phyloP scores from a whole-genome alignment of 2,113 vertebrate species.

The Lepus europaeus region DNA sequence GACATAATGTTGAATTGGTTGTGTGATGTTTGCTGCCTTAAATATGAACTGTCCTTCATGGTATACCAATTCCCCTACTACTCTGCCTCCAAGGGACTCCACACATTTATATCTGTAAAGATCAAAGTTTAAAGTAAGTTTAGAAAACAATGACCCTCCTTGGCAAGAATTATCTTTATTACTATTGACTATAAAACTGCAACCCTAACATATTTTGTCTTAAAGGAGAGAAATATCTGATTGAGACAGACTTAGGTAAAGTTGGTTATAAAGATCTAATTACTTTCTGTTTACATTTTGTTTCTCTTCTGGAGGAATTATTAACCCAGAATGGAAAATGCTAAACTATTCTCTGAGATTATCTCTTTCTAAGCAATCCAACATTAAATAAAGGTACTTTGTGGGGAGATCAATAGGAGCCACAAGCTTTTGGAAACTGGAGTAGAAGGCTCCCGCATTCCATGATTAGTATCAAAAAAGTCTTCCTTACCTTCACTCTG shows the following conservation, averaged over 20 bases:
- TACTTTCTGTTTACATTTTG: neutral
- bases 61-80: accelerated
- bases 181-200: neutral
- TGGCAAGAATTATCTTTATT: neutral
- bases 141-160: neutral
- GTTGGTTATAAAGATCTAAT: neutral
- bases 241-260: neutral
- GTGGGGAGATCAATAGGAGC: neutral
- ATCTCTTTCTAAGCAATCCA: neutral
- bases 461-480: neutral
- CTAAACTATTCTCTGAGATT: neutral
- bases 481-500: neutral
- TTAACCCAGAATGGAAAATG: neutral
- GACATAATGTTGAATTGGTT: neutral
- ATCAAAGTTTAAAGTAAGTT: conserved; percentile 32
- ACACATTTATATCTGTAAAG: conserved; percentile 30
- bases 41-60: neutral
- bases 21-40: neutral
- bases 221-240: neutral
- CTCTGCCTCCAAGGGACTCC: neutral
- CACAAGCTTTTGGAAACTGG: neutral
- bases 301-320: neutral
- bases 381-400: neutral
- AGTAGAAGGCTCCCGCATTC: neutral
- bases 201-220: neutral